Conservation (phyloP, 2,113 vertebrate genomes). For the Pelodiscus sinensis region DNA sequence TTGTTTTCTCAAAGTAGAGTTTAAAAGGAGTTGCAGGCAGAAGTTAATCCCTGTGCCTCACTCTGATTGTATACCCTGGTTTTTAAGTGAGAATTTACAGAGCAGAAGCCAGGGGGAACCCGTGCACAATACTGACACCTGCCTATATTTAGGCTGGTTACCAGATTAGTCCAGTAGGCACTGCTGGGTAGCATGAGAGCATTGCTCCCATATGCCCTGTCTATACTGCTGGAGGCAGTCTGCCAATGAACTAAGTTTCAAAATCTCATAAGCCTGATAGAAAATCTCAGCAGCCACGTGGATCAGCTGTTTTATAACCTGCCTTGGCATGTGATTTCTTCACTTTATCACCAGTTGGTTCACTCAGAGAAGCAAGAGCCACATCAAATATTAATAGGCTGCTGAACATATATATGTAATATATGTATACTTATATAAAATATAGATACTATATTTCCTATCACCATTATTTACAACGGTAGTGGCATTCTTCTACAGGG, state of each 20-base stretch:
- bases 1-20: background rate
- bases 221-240: slow-evolving; percentile 7
- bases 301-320: slow-evolving; percentile 68
- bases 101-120: background rate
- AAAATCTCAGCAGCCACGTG: slow-evolving; percentile 57
- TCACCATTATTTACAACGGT: background rate
- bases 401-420: background rate
- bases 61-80: background rate
- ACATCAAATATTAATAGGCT: slow-evolving; percentile 30
- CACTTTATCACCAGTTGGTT: slow-evolving; percentile 58
- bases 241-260: slow-evolving; percentile 51
- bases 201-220: slow-evolving; percentile 49
- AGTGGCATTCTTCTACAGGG: background rate
- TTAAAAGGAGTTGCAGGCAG: background rate
- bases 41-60: background rate
- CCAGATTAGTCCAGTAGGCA: background rate
- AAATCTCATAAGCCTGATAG: slow-evolving; percentile 69
- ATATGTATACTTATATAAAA: too few relatives aligned
- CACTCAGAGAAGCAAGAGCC: slow-evolving; percentile 28
- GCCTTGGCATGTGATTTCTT: slow-evolving; percentile 64
- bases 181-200: slow-evolving; percentile 8
- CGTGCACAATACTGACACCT: slow-evolving; percentile 15
- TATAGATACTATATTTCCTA: background rate
- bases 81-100: background rate
- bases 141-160: background rate